Evolutionary conservation across 2,888 invertebrate genomes (phyloP).

Genomic region (Eupithecia subfuscata): DNA sequence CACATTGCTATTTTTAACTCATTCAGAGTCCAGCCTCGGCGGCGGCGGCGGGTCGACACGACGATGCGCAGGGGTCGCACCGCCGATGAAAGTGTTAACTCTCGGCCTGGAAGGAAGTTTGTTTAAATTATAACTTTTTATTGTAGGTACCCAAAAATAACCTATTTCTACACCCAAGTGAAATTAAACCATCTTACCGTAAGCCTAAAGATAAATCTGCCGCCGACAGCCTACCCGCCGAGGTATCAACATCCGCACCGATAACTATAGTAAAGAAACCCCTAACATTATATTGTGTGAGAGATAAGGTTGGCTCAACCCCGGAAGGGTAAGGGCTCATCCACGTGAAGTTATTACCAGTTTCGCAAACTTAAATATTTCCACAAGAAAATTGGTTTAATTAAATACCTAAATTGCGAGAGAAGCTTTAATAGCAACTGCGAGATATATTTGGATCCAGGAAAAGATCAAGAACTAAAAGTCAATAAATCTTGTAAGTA

Average conservation of each 20-base stretch:
- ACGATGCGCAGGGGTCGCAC: no score
- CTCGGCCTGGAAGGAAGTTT: no score
- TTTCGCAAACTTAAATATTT: background rate
- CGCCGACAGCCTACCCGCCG: background rate
- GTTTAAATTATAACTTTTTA: no score
- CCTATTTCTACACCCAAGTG: no score
- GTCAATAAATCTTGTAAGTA: no score
- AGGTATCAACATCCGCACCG: background rate
- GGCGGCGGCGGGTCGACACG: no score
- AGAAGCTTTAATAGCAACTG: background rate
- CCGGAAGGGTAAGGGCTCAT: slow-evolving; percentile 12
- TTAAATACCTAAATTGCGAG: background rate
- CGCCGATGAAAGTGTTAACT: no score
- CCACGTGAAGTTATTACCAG: slow-evolving; percentile 5
- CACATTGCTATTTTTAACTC: no score
- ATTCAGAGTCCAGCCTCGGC: no score
- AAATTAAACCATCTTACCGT: no score
- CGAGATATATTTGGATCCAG: background rate
- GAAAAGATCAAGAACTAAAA: background rate
- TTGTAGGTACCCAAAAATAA: no score
- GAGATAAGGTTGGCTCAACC: slow-evolving; percentile 5
- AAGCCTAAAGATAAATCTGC: background rate
- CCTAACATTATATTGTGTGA: background rate
- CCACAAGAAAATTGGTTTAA: slow-evolving; percentile 8
- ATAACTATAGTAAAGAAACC: background rate